Percentiles rank a stretch among this genome's conserved stretches.
phyloP scores from a whole-genome alignment of 2,888 invertebrate species.

The Pedicia rivosa region DNA sequence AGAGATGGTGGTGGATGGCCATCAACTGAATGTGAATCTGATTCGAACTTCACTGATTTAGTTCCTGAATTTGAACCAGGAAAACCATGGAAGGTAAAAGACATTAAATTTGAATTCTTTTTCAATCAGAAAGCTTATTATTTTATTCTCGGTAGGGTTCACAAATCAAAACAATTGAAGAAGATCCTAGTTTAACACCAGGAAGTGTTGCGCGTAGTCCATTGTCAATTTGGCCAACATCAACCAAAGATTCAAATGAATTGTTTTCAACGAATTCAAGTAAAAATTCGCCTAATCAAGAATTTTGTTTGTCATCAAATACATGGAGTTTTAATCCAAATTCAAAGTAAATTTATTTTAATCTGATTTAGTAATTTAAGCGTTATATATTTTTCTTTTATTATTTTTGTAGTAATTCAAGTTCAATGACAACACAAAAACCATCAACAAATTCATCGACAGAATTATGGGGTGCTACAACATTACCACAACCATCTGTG shows the following conservation, averaged over 20 bases:
- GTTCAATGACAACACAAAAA: constrained; percentile 3
- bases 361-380: no score
- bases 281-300: constrained; percentile 57
- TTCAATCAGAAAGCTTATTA: not conserved
- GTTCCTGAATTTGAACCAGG: constrained; percentile 98
- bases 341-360: constrained; percentile 2
- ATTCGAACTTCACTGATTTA: constrained; percentile 62
- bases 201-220: constrained; percentile 83
- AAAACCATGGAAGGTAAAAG: constrained; percentile 85
- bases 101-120: not conserved
- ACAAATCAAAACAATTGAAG: constrained; percentile 89
- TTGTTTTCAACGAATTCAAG: constrained; percentile 49
- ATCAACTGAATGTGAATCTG: constrained; percentile 41
- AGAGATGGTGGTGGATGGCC: constrained; percentile 63
- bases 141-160: constrained; percentile 31
- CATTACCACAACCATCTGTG: not conserved
- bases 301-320: constrained; percentile 58
- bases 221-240: constrained; percentile 56
- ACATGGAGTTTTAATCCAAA: constrained; percentile 80
- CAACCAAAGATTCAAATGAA: constrained; percentile 69
- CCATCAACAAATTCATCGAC: constrained; percentile 20
- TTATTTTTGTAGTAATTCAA: not conserved
- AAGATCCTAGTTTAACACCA: constrained; percentile 93
- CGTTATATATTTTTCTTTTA: no score
- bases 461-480: constrained; percentile 41